Conservation (phyloP, 2,888 invertebrate genomes). For the Xestia rhomboidea region DNA sequence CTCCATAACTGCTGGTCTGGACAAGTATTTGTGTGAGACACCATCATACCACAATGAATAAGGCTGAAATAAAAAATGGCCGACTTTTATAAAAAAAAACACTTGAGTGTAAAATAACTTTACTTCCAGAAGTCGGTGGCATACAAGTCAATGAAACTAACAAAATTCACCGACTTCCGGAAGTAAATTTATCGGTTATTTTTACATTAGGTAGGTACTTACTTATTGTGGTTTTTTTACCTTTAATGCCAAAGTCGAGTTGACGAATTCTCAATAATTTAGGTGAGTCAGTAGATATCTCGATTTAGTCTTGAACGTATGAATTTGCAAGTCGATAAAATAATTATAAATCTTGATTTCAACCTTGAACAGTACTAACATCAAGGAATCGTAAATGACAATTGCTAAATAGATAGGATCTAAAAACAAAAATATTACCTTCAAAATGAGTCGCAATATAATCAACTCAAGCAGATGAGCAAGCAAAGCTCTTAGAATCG, state of each 20-base stretch:
- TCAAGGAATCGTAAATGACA: background rate
- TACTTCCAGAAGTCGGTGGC: too few relatives aligned
- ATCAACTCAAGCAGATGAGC: background rate
- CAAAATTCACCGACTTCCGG: too few relatives aligned
- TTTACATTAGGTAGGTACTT: too few relatives aligned
- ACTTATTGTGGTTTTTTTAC: background rate
- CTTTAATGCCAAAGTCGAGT: background rate
- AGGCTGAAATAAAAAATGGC: too few relatives aligned
- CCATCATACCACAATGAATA: too few relatives aligned
- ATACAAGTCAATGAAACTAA: too few relatives aligned
- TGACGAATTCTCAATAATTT: background rate
- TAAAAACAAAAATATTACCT: background rate
- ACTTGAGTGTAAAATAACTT: too few relatives aligned
- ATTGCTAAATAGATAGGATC: background rate
- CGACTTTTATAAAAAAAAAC: too few relatives aligned
- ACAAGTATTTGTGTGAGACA: too few relatives aligned
- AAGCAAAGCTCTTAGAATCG: slow-evolving; percentile 27
- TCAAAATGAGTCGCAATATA: background rate
- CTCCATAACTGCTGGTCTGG: too few relatives aligned
- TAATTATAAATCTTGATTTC: too few relatives aligned
- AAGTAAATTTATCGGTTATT: too few relatives aligned
- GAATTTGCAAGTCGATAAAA: background rate
- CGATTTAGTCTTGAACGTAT: background rate
- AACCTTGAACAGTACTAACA: background rate
- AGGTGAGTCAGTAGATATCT: background rate